Evolutionary conservation across 2,888 invertebrate species (phyloP).

Genomic region (Amblyteles armatorius): DNA sequence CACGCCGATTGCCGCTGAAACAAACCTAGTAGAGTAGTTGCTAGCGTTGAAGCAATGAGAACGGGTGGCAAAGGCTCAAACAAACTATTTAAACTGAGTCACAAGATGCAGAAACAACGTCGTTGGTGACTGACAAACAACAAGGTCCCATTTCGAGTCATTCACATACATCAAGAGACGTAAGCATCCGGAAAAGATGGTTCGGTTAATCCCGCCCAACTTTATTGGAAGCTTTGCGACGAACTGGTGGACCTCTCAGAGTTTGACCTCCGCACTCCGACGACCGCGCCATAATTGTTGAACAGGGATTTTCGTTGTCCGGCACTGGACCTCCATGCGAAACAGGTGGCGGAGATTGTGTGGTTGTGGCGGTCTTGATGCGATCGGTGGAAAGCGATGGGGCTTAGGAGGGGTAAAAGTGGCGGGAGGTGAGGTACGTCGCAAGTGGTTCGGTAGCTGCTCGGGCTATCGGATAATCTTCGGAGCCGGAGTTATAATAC

Average conservation of each 20-base stretch:
- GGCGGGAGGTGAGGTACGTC: conserved; percentile 34
- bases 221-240: no score
- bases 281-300: conserved; percentile 14
- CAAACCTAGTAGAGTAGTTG: no score
- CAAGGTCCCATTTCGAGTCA: no score
- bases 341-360: conserved; percentile 5
- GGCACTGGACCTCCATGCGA: background rate
- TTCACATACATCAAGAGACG: no score
- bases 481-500: conserved; percentile 42
- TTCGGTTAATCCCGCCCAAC: no score
- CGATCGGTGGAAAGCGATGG: conserved; percentile 7
- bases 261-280: background rate
- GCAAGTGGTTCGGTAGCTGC: conserved; percentile 33
- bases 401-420: conserved; percentile 22
- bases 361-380: conserved; percentile 5
- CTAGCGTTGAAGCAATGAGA: no score
- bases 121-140: no score
- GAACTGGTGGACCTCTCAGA: background rate
- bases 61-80: no score
- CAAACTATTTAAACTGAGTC: no score
- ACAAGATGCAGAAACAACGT: no score
- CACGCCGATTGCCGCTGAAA: no score
- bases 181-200: no score
- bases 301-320: conserved; percentile 11
- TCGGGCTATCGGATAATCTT: conserved; percentile 40